Conservation (phyloP, 2,797 vertebrate genomes). For the Diglossa cyanea region DNA sequence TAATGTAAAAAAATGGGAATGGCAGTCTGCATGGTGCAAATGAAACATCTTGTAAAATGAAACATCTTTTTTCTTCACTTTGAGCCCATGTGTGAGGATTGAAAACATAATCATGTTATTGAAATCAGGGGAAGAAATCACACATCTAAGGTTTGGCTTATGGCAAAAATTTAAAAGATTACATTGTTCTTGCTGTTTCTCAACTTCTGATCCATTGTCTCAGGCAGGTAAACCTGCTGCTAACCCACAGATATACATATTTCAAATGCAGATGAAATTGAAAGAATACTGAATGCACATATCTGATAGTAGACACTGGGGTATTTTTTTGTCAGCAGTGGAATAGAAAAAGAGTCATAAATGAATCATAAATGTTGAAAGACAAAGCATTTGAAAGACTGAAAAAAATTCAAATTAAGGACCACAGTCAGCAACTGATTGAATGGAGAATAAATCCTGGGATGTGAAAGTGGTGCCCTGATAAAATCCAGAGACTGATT, state of each 20-base stretch:
- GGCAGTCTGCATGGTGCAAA: neutral
- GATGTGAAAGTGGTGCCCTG: neutral
- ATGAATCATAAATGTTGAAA: neutral
- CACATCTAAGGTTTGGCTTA: neutral
- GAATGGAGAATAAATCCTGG: neutral
- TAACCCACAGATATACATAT: neutral
- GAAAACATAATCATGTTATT: neutral
- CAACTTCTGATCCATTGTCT: neutral
- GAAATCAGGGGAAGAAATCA: neutral
- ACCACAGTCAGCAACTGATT: neutral
- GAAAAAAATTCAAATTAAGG: neutral
- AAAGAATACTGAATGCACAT: neutral
- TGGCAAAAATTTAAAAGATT: neutral
- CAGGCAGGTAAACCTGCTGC: neutral
- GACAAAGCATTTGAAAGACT: neutral
- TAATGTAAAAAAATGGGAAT: neutral
- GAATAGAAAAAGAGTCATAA: neutral
- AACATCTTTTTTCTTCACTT: neutral
- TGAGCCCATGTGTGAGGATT: neutral
- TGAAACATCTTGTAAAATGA: neutral
- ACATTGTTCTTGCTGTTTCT: neutral
- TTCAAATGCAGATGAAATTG: neutral
- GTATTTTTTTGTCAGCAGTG: neutral
- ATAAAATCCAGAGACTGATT: neutral
- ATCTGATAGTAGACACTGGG: neutral